These are phyloP conservation scores for Glaucidium brasilianum DNA, from an alignment of 2,113 vertebrate species.

Conservation along the genomic window DNA sequence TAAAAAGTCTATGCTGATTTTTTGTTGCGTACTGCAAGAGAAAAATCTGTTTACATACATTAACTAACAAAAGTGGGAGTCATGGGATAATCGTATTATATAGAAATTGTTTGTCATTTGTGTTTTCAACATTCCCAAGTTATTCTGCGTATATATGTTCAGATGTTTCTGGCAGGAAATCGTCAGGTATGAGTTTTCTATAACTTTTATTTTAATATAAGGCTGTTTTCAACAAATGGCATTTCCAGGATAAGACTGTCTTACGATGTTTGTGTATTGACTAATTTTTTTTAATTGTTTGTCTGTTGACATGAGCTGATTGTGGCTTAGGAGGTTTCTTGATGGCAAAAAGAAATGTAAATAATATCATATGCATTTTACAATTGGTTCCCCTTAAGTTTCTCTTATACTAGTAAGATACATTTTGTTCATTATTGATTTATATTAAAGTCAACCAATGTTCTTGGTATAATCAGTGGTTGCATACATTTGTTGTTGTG, in stretches of 20 bases:
- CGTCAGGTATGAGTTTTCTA: constrained; percentile 47
- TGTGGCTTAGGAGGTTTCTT: constrained; percentile 72
- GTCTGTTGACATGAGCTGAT: constrained; percentile 64
- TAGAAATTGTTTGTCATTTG: constrained; percentile 17
- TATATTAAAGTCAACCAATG: constrained; percentile 65
- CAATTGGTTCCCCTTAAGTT: constrained; percentile 62
- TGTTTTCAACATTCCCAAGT: constrained; percentile 33
- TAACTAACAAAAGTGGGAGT: constrained; percentile 41
- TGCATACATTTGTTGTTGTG: constrained; percentile 66
- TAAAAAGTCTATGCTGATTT: constrained; percentile 52
- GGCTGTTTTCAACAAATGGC: constrained; percentile 61
- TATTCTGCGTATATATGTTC: constrained; percentile 46
- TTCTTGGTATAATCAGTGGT: constrained; percentile 62
- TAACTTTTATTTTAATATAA: constrained; percentile 41
- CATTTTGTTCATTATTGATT: constrained; percentile 63
- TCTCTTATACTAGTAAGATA: constrained; percentile 63
- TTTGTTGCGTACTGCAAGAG: constrained; percentile 69
- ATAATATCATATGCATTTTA: constrained; percentile 73
- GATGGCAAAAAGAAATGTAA: constrained; percentile 69
- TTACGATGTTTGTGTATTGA: constrained; percentile 25
- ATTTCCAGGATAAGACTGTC: constrained; percentile 59
- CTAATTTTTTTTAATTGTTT: constrained; percentile 31
- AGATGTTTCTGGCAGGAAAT: constrained; percentile 35
- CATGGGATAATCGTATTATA: constrained; percentile 27
- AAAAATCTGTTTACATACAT: constrained; percentile 57